These are phyloP conservation scores for Drosophila parabipectinata DNA, from an alignment of 1,140 invertebrate species.

Conservation along the genomic window DNA sequence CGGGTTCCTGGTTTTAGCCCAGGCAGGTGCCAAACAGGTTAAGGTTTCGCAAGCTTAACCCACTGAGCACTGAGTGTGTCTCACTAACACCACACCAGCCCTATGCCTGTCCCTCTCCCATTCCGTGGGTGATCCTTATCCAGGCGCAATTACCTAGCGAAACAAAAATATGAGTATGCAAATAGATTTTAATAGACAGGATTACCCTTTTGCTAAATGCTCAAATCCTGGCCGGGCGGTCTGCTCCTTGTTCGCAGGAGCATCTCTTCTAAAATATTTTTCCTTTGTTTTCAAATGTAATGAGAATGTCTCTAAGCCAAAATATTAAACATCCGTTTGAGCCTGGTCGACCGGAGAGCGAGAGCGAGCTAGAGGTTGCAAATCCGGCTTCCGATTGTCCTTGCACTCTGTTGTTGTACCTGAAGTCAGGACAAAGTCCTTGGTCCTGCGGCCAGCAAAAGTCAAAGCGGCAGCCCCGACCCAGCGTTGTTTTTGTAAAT, in stretches of 20 bases:
- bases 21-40: slow-evolving; percentile 62
- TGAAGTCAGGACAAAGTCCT: slow-evolving; percentile 59
- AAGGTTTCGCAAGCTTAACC: slow-evolving; percentile 53
- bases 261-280: slow-evolving; percentile 3
- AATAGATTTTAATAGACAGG: slow-evolving; percentile 82
- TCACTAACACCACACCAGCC: slow-evolving; percentile 2
- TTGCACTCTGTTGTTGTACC: slow-evolving; percentile 56
- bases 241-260: slow-evolving; percentile 11
- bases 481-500: slow-evolving; percentile 78
- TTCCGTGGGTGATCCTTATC: slow-evolving; percentile 67
- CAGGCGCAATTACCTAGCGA: slow-evolving; percentile 77
- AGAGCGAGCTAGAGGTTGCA: slow-evolving; percentile 17
- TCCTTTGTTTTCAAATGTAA: slow-evolving; percentile 80
- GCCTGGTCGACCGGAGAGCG: slow-evolving; percentile 43
- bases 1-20: slow-evolving; percentile 15
- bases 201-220: slow-evolving; percentile 82
- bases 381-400: slow-evolving; percentile 77
- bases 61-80: slow-evolving; percentile 20
- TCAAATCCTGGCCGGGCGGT: slow-evolving; percentile 64
- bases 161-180: slow-evolving; percentile 82
- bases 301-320: slow-evolving; percentile 82
- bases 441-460: slow-evolving; percentile 47
- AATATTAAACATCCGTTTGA: slow-evolving; percentile 80
- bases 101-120: background rate
- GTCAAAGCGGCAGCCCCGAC: slow-evolving; percentile 56